Evolutionary conservation across 1,140 invertebrate genomes (phyloP).

Genomic region (Apis florea): DNA sequence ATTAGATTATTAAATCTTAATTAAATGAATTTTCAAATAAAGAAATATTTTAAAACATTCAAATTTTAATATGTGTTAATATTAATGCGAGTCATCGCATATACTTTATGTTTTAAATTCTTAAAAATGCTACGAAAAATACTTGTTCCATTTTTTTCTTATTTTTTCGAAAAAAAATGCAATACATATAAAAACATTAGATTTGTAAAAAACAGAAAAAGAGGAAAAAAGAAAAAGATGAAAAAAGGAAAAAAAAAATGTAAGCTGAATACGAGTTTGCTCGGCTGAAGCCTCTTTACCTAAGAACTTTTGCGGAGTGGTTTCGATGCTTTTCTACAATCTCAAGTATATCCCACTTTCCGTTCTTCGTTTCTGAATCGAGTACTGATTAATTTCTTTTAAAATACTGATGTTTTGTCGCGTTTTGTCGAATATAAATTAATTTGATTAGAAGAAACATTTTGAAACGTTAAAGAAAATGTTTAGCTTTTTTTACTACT

Average conservation of each 20-base stretch:
- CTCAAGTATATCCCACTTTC: constrained; percentile 7
- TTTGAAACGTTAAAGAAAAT: too few relatives aligned
- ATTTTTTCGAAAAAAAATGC: background rate
- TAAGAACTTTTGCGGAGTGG: constrained; percentile 25
- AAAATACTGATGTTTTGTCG: background rate
- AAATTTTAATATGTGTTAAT: too few relatives aligned
- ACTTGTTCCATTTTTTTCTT: background rate
- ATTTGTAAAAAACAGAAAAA: background rate
- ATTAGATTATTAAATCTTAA: too few relatives aligned
- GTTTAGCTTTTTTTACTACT: too few relatives aligned
- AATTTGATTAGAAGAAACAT: background rate
- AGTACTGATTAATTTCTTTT: constrained; percentile 26
- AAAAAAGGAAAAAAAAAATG: background rate
- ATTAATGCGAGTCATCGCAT: too few relatives aligned
- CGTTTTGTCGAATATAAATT: background rate
- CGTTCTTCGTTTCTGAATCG: background rate
- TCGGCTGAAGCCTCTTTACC: constrained; percentile 21
- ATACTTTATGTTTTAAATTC: background rate
- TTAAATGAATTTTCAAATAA: too few relatives aligned
- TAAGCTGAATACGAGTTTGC: background rate
- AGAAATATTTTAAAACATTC: too few relatives aligned
- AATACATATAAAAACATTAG: background rate
- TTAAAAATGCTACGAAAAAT: background rate
- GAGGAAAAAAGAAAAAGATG: background rate
- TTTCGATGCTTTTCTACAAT: constrained; percentile 25